Conservation (phyloP, 2,888 invertebrate species). For the Leptopilina myrica region DNA sequence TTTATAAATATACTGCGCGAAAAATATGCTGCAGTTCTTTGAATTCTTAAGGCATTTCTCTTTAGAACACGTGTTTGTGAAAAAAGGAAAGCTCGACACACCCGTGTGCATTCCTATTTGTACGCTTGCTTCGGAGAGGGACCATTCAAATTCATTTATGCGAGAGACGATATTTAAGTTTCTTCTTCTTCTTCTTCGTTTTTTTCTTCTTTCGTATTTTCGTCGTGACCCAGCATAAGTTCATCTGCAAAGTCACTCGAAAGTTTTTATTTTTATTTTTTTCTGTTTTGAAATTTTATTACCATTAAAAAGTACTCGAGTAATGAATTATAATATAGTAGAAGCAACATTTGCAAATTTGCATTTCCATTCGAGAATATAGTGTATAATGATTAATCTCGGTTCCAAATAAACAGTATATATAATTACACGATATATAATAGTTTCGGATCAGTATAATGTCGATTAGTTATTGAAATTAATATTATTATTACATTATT, state of each 20-base stretch:
- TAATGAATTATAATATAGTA: too few relatives aligned
- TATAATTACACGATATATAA: too few relatives aligned
- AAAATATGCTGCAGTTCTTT: conserved; percentile 21
- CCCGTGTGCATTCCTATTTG: conserved; percentile 26
- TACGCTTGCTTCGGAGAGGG: conserved; percentile 1
- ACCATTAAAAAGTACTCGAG: too few relatives aligned
- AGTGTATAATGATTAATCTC: too few relatives aligned
- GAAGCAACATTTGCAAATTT: too few relatives aligned
- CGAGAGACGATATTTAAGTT: conserved; percentile 18
- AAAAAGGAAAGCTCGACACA: conserved; percentile 30
- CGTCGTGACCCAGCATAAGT: conserved; percentile 20
- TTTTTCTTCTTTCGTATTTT: not conserved
- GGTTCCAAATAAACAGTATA: too few relatives aligned
- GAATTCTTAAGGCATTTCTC: conserved; percentile 18
- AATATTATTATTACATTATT: too few relatives aligned
- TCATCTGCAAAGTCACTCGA: not conserved
- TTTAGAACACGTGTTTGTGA: conserved; percentile 26
- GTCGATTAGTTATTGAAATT: too few relatives aligned
- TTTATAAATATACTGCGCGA: conserved; percentile 11
- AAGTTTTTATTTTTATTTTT: too few relatives aligned
- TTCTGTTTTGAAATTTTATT: too few relatives aligned
- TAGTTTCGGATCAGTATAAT: too few relatives aligned
- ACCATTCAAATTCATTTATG: conserved; percentile 33
- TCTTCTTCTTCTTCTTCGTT: not conserved
- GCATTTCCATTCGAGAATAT: too few relatives aligned